These are phyloP conservation scores for Cricetomys ansorgei DNA, from an alignment of 2,113 vertebrate genomes.

Conservation along the genomic window DNA sequence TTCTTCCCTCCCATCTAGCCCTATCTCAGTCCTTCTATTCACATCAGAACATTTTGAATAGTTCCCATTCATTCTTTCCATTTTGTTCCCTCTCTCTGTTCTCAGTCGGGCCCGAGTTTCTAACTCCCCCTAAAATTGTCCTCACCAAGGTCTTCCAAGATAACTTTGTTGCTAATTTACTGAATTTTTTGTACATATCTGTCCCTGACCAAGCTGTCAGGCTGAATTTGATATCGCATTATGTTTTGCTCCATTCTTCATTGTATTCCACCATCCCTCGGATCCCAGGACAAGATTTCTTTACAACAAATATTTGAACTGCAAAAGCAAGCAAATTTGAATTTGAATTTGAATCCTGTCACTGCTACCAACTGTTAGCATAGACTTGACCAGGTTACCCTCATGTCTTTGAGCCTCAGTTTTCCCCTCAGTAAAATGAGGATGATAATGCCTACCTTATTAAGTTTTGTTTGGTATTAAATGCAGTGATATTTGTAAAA, in stretches of 20 bases:
- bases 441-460: neutral
- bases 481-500: neutral
- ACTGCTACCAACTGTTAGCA: neutral
- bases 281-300: neutral
- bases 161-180: neutral
- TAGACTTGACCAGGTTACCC: neutral
- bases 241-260: neutral
- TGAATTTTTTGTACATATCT: slow-evolving; percentile 1
- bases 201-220: neutral
- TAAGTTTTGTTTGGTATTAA: slow-evolving; percentile 18
- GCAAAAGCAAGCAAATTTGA: neutral
- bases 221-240: slow-evolving; percentile 7
- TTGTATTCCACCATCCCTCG: neutral
- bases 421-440: slow-evolving; percentile 21
- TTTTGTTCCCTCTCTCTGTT: neutral
- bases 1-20: neutral
- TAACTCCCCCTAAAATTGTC: neutral
- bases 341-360: neutral
- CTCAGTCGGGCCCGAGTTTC: neutral
- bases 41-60: neutral
- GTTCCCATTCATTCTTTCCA: neutral
- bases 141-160: neutral
- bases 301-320: slow-evolving; percentile 17
- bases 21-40: neutral
- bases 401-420: neutral